Evolutionary conservation across 2,113 vertebrate species (phyloP).

Genomic region (Carlito syrichta): DNA sequence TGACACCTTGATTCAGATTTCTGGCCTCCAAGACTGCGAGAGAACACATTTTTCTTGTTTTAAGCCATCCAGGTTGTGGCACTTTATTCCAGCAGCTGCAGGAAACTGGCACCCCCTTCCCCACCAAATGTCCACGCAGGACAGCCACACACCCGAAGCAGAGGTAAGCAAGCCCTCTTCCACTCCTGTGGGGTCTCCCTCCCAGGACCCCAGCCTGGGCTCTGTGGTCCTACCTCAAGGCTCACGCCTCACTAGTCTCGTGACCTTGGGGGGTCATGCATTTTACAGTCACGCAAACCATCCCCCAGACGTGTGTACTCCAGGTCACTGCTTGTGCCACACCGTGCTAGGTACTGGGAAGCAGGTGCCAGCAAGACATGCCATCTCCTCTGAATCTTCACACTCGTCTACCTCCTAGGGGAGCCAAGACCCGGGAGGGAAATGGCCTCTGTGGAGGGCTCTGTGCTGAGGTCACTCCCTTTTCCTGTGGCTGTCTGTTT

Average conservation of each 20-base stretch:
- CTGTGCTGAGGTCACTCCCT: background rate
- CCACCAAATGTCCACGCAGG: background rate
- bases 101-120: background rate
- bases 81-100: background rate
- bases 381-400: rapidly evolving
- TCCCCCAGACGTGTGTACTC: background rate
- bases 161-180: background rate
- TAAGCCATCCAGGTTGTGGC: too few relatives aligned
- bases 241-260: background rate
- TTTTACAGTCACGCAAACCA: background rate
- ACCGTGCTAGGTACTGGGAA: too few relatives aligned
- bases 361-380: rapidly evolving
- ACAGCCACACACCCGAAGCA: rapidly evolving
- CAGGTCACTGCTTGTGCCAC: rapidly evolving
- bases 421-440: background rate
- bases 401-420: too few relatives aligned
- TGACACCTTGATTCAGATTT: rapidly evolving
- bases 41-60: background rate
- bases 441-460: rapidly evolving
- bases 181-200: background rate
- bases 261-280: background rate
- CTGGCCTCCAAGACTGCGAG: rapidly evolving
- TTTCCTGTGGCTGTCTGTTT: rapidly evolving
- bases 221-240: background rate
- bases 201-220: background rate